Evolutionary conservation across 2,113 vertebrate genomes (phyloP).

Genomic region (Ellobius talpinus): DNA sequence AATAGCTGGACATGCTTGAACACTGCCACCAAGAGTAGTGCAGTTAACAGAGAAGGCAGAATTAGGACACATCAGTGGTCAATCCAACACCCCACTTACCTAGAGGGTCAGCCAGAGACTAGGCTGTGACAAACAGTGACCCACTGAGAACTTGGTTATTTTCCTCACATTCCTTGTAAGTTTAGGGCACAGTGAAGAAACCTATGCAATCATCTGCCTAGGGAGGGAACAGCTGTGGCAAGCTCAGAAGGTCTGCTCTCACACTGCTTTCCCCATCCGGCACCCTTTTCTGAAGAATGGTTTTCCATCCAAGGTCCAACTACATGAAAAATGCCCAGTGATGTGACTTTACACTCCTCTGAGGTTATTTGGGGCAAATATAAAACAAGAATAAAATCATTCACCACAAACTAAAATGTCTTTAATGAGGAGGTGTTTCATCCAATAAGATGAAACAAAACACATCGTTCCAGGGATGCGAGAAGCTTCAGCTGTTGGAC

Average conservation of each 20-base stretch:
- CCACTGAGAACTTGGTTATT: neutral
- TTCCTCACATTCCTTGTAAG: neutral
- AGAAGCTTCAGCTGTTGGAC: neutral
- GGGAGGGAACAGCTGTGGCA: neutral
- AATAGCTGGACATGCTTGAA: neutral
- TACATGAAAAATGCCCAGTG: neutral
- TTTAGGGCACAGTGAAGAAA: neutral
- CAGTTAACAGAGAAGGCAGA: neutral
- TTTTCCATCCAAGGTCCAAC: neutral
- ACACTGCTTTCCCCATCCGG: neutral
- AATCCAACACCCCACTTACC: neutral
- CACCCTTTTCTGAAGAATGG: neutral
- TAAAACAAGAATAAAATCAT: constrained; percentile 3
- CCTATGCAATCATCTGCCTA: neutral
- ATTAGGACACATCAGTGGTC: neutral
- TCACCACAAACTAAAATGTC: neutral
- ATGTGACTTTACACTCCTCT: neutral
- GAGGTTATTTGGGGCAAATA: neutral
- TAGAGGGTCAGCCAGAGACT: neutral
- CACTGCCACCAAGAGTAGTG: neutral
- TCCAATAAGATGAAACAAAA: neutral
- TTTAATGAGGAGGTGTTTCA: constrained; percentile 5
- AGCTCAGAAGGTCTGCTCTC: neutral
- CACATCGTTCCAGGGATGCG: neutral
- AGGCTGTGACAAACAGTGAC: neutral